Base-by-base conservation (phyloP, 2,888 invertebrate species). In the Platycheirus rosarum region DNA sequence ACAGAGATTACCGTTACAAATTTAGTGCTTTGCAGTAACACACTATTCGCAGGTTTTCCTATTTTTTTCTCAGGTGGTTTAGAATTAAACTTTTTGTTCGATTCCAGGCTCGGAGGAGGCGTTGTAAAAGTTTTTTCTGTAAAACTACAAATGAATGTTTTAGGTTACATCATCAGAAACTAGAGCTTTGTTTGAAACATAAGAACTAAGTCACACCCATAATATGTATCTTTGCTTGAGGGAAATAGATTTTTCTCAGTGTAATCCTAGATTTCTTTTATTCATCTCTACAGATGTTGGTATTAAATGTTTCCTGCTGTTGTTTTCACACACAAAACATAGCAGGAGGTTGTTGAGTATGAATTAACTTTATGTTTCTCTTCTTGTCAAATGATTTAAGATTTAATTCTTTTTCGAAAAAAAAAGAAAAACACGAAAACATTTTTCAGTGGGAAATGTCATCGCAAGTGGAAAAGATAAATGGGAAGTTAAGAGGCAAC, bases 1-100 rank as follows among this genome's bases (percentile, higher is more conserved):
- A 60, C 8, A n/a, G 32, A 80, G 69, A 80, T 75, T 70, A 70
- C 46, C 14, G 57, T 65, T 57, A 13, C 35, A 46, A 49, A 74
- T 79, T 79, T 57, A 74, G 42, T 63, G 29, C n/a, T 1, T 26
- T 26, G 13, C 48, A 7, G 40, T 42, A 55, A 29, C 48, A 62
- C 40, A 55, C 63, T 49, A 63, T 65, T 69, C 11, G n/a, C 26
- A 26, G 44, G 20, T 26, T 42, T 29, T 42, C 62, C 37, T 42
- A 40, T 40, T 13, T 13, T 5, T 40, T 40, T 40, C 13, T 23
- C 46, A 46, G 46, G 11, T 46, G 46, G 46, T 23, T 14, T 42
- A 23, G 23, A n/a, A 11, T 46, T 46, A 13, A 13, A 40, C 3
- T 40, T 40, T 40, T 40, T 8, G 7, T 6, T 40, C 8, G n/a